Evolutionary conservation across 2,888 invertebrate genomes (phyloP), one percentile per base, ranked within the genome.

Genomic region (Cosmia trapezina): DNA sequence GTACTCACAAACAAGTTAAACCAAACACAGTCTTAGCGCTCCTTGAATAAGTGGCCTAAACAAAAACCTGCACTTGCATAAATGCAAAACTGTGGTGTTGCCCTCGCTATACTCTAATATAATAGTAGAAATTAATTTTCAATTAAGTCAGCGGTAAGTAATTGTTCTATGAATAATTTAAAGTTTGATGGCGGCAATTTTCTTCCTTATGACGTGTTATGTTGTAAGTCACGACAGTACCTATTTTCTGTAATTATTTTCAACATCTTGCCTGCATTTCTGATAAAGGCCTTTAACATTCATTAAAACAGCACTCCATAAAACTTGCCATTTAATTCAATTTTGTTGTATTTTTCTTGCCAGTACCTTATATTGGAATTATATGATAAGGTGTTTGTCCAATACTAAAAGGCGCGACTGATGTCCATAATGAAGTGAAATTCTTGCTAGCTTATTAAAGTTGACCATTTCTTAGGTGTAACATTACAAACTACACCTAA

Each of bases 1-100:
- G 93, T 94, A 89, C 90, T 90, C 84, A 86, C 94, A 94, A 94
- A 95, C 93, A 93, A 88, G 87, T 89, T 85, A 90, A 88, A 88
- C 90, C 91, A 92, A 93, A 94, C 94, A 91, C 85, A 89, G 89
- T 92, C 92, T 92, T 90, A 90, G 88, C 88, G 84, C 83, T 89
- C 85, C 71, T 78, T 89, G 90, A 92, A 90, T 93, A 91, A 92
- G 90, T 90, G 87, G 86, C 87, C 83, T 81, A 86, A 88, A 89
- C 90, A 91, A 91, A 90, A 93, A 89, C 89, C 89, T 90, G 91
- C 90, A 90, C 90, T 89, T 88, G 91, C 90, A 89, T 91, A 89
- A 90, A 88, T 87, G 90, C 87, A 87, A 87, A 90, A 89, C 85
- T 78, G 78, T 73, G 76, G 75, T 70, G 73, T 76, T 78, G 81